Conservation (phyloP, 1,140 invertebrate species). For the Bombus vancouverensis region DNA sequence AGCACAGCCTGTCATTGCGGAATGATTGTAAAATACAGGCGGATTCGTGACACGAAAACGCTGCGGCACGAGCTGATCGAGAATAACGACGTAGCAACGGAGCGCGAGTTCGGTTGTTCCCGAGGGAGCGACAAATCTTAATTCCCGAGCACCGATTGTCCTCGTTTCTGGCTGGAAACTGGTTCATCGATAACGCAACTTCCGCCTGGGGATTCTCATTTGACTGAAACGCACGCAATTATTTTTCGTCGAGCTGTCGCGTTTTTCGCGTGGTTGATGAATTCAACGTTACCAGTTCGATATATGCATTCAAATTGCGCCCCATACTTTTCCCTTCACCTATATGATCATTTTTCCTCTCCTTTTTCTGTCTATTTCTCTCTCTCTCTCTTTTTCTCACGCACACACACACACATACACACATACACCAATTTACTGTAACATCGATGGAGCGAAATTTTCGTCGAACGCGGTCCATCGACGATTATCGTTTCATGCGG, state of each 20-base stretch:
- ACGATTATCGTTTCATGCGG: slow-evolving; percentile 21
- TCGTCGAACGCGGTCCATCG: not conserved
- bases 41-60: slow-evolving; percentile 28
- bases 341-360: not conserved
- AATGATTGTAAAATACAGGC: slow-evolving; percentile 9
- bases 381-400: not conserved
- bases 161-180: slow-evolving; percentile 13
- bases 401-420: too few species aligned
- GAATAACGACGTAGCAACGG: not conserved
- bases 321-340: not conserved
- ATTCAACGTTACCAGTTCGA: not conserved
- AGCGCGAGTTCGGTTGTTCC: not conserved
- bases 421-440: not conserved
- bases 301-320: not conserved
- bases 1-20: not conserved
- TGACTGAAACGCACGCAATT: not conserved
- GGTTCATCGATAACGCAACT: slow-evolving; percentile 31
- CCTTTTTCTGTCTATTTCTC: not conserved
- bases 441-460: slow-evolving; percentile 1
- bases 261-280: not conserved
- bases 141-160: slow-evolving; percentile 43
- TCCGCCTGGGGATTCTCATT: not conserved
- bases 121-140: slow-evolving; percentile 43
- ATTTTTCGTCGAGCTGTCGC: not conserved
- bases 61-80: slow-evolving; percentile 11